Conservation (phyloP, 23 tunicate species). For the Trididemnum miniatum region DNA sequence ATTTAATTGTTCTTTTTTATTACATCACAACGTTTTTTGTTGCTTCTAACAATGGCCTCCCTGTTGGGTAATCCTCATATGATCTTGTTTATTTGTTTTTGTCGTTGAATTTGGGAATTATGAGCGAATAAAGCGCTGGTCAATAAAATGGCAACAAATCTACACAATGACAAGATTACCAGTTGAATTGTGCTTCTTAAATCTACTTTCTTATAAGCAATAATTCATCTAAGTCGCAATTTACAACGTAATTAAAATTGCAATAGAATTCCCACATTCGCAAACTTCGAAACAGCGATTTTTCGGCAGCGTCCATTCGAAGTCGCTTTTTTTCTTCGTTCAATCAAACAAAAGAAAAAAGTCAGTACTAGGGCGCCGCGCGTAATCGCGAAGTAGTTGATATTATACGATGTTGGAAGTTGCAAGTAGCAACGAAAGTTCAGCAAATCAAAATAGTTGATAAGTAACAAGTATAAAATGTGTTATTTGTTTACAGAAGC, state of each 20-base stretch:
- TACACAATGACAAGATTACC: not conserved
- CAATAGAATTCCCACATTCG: not conserved
- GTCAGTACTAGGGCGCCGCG: too few species aligned
- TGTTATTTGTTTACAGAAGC: too few species aligned
- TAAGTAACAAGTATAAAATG: too few species aligned
- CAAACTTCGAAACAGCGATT: not conserved
- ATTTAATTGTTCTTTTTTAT: conserved; percentile 12
- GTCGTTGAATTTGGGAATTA: not conserved
- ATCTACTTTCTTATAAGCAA: not conserved
- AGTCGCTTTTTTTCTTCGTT: not conserved
- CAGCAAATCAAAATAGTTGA: too few species aligned
- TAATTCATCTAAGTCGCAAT: not conserved
- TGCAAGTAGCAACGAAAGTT: too few species aligned
- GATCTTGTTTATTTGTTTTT: conserved; percentile 29
- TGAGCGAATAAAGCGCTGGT: not conserved
- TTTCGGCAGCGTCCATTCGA: not conserved
- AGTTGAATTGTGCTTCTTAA: not conserved
- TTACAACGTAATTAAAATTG: not conserved
- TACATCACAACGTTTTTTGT: not conserved
- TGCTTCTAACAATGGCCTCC: conserved; percentile 3
- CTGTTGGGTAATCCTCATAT: conserved; percentile 20
- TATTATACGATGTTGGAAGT: too few species aligned
- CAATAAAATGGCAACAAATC: conserved; percentile 4
- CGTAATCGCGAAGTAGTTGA: too few species aligned
- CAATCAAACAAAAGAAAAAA: not conserved